Conservation (phyloP, 2,797 vertebrate species). For the Apogon hyalosoma region DNA sequence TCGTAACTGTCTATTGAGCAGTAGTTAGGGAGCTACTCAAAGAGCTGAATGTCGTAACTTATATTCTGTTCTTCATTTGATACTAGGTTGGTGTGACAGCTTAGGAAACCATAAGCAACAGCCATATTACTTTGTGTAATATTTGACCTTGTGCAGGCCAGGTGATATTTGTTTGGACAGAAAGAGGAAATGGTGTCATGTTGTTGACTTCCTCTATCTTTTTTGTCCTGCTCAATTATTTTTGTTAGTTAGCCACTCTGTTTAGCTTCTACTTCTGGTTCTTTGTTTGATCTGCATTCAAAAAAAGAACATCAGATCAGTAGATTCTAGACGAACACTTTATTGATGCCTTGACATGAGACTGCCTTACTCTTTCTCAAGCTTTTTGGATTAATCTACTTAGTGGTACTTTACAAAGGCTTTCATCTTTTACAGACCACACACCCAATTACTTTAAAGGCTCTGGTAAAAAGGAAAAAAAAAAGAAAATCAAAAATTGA, state of each 20-base stretch:
- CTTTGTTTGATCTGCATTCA: no score
- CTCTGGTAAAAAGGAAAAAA: conserved; percentile 7
- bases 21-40: conserved; percentile 61
- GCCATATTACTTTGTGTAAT: conserved; percentile 42
- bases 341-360: conserved; percentile 25
- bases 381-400: conserved; percentile 62
- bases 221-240: conserved; percentile 16
- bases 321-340: conserved; percentile 24
- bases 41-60: conserved; percentile 53
- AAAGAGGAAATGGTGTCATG: conserved; percentile 55
- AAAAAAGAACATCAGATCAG: conserved; percentile 10
- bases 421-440: conserved; percentile 74
- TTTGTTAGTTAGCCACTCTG: not conserved
- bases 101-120: conserved; percentile 42
- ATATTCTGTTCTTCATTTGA: conserved; percentile 70
- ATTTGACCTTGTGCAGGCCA: conserved; percentile 38
- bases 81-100: conserved; percentile 77
- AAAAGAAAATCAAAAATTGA: conserved; percentile 49
- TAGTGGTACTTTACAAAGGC: conserved; percentile 49
- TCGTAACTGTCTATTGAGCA: conserved; percentile 74
- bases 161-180: conserved; percentile 66
- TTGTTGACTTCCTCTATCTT: conserved; percentile 22
- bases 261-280: not conserved
- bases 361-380: conserved; percentile 54
- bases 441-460: conserved; percentile 64